Evolutionary conservation across 1,140 invertebrate species (phyloP), one percentile per base, ranked within the genome.

Genomic region (Zelostemma sp.): DNA sequence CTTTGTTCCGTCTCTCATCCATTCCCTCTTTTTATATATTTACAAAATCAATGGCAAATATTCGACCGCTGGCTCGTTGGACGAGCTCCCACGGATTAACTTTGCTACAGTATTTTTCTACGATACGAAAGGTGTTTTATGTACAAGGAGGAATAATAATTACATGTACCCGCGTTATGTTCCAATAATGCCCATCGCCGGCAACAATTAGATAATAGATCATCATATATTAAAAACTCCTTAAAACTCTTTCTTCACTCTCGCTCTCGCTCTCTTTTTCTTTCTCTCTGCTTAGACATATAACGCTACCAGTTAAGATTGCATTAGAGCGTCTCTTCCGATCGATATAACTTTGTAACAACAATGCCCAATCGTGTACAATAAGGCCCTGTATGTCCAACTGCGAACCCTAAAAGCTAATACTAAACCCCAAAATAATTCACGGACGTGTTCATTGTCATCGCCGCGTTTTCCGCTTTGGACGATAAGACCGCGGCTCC

Each of bases 321-420:
- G 62, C 60, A 60, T 69, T 41, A 41, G 40, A 14, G 40, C 59
- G 50, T 74, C 54, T 66, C 68, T 58, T 50, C 53, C 46, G 28
- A 56, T 56, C 51, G 11, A 57, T 57, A 65, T 65, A 47, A 65
- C 49, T 58, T 58, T 38, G 17, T 83, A 83, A 84, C 77, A 85
- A 85, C 81, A 85, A 85, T 85, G 83, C 83, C 82, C 83, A 85
- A 80, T 76, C 81, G 81, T 83, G 70, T 83, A 81, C 74, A 74
- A 85, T 85, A 85, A 85, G 81, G 83, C 83, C 82, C 75, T 81
- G 77, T 74, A 76, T 79, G 75, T 63, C 74, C 69, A 74, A 65
- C 18, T 72, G 66, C 17, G 58, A 65, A 63, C 60, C 63, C 68
- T 75, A n/a, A n/a, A 74, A 71, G 68, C 67, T 82, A 84, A 84